Percentiles rank a stretch among this genome's conserved stretches.
phyloP scores from a whole-genome alignment of 2,888 invertebrate genomes.

The Anoncus sp. region DNA sequence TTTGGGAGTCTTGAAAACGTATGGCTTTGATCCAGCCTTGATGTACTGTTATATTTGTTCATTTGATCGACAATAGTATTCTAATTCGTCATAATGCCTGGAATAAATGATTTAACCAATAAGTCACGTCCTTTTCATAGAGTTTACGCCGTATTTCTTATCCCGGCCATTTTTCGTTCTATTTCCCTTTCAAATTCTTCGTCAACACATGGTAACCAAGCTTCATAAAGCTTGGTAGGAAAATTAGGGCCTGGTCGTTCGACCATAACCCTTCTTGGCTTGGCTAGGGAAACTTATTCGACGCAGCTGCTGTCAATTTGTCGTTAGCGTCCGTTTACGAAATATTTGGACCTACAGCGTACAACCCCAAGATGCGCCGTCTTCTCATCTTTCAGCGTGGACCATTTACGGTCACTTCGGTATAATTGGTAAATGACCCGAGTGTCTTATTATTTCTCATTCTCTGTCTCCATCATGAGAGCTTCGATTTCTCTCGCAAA shows the following conservation, averaged over 20 bases:
- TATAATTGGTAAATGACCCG: slow-evolving; percentile 24
- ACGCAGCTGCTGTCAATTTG: slow-evolving; percentile 73
- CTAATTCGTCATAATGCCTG: neutral
- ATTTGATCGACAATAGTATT: neutral
- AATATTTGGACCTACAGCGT: slow-evolving; percentile 55
- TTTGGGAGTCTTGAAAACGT: slow-evolving; percentile 65
- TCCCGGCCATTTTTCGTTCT: neutral
- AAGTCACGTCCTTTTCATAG: neutral
- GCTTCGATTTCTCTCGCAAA: neutral
- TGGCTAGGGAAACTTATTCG: slow-evolving; percentile 30
- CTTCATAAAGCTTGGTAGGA: slow-evolving; percentile 14
- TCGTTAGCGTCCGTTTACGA: slow-evolving; percentile 63
- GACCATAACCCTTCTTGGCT: slow-evolving; percentile 56
- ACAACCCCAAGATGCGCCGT: slow-evolving; percentile 35
- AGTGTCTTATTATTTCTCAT: slow-evolving; percentile 34
- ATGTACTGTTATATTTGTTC: neutral
- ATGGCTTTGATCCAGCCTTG: slow-evolving; percentile 51
- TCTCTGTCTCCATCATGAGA: neutral
- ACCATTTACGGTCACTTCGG: slow-evolving; percentile 31
- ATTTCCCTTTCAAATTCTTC: slow-evolving; percentile 5
- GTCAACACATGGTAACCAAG: slow-evolving; percentile 26
- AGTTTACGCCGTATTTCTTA: neutral
- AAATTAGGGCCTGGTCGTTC: slow-evolving; percentile 39
- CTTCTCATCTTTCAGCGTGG: slow-evolving; percentile 58
- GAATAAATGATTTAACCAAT: neutral